Percentiles rank a stretch among this genome's conserved stretches.
Conservation (phyloP, 2,797 vertebrate species). For the Acropternis orthonyx region DNA sequence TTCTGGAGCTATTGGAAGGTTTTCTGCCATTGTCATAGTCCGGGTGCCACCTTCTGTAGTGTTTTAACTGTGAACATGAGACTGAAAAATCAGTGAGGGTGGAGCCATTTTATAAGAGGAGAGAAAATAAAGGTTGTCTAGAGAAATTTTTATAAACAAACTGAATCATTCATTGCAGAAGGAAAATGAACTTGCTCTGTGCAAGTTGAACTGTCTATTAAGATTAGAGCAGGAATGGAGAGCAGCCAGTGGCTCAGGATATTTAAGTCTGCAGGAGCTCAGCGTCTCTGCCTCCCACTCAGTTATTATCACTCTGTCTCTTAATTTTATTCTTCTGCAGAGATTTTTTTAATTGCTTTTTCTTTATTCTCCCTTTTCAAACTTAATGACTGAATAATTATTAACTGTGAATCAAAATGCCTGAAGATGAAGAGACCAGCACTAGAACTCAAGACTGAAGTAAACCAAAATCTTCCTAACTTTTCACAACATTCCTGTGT, state of each 20-base stretch:
- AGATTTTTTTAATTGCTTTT: background rate
- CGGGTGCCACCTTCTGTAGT: background rate
- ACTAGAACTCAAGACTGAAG: background rate
- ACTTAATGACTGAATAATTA: slow-evolving; percentile 23
- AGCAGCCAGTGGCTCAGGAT: background rate
- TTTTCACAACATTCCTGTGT: background rate
- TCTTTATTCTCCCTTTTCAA: background rate
- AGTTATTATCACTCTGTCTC: background rate
- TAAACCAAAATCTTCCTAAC: fast-evolving
- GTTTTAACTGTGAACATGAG: background rate
- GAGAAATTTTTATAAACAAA: background rate
- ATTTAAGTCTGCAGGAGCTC: background rate
- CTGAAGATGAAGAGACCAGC: background rate
- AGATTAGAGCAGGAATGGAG: background rate
- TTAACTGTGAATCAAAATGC: background rate
- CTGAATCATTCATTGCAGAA: background rate
- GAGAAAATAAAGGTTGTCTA: background rate
- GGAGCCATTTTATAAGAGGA: background rate
- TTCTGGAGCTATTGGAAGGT: background rate
- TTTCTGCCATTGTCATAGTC: background rate
- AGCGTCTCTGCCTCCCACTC: background rate
- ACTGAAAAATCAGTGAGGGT: background rate
- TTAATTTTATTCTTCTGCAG: background rate
- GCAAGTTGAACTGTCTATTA: background rate
- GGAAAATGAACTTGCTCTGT: background rate